Evolutionary conservation across 2,113 vertebrate species (phyloP), one percentile per base, ranked within the genome.

Genomic region (Lutjanus erythropterus): DNA sequence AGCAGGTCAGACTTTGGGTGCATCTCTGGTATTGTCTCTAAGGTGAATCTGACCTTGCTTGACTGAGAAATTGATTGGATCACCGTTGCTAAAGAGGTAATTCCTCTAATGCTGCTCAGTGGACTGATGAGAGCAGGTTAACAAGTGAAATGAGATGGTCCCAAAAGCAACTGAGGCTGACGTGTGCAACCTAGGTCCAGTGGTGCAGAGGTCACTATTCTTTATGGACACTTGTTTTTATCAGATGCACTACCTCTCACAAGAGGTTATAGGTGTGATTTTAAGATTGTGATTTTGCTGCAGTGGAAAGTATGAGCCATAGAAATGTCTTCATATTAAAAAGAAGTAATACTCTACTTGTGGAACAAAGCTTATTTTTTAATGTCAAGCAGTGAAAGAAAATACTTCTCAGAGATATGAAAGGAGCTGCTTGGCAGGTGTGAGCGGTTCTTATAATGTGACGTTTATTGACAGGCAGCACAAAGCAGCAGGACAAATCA

Each of bases 401-500:
- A 75, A 69, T 33, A 31, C 10, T 59, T 62, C 9, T 64, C 5
- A 4, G 42, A 39, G 18, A 16, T 44, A 53, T 56, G 47, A 53
- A 61, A 75, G 39, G 27, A 77, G 59, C 25, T 56, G n/a, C 31
- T 75, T 62, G 23, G 71, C 49, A 37, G 31, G 46, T 5, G 33
- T 46, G 47, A 73, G 39, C 7, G 3, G 62, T 27, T 75, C 33
- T 18, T 59, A 27, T 3, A 60, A 41, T 25, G 52, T 47, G n/a
- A 75, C 61, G 11, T 41, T 80, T 29, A 39, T 27, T 58, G 64
- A 47, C 46, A 56, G 41, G 19, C 39, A 56, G 35, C 33, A 31
- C 5, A 14, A 5, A 71, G 44, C 52, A 55, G 39, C 16, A 58
- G 50, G 47, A 80, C 46, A 70, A 80, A 65, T 53, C 49, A 64